Evolutionary conservation across 2,797 vertebrate species (phyloP), one percentile per base, ranked within the genome.

Genomic region (Mus minutoides): DNA sequence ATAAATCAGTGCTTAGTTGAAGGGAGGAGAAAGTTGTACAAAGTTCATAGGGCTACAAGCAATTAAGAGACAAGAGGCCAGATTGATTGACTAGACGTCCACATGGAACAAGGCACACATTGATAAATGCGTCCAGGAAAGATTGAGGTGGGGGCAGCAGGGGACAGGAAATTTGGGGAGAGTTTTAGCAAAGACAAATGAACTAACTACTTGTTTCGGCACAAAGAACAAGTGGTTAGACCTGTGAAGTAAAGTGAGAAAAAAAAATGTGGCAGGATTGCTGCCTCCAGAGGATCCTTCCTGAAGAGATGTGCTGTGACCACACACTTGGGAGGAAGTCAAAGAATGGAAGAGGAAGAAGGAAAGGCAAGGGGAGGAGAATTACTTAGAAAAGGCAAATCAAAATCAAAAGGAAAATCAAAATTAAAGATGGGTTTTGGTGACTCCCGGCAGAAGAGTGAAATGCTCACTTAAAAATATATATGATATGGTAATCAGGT

Each of bases 1-100:
- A 95, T 94, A 92, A 93, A 94, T 95, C 87, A 95, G 91, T 34
- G 71, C 79, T 76, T 84, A 97, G 60, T 49, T 85, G 67, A 94
- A 89, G 77, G 78, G 75, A 96, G 77, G 75, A 92, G 54, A 89
- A 82, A 94, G 76, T 76, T 91, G 89, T 90, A 90, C 46, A 40
- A 92, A 91, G 76, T 87, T 85, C 82, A 21, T 19, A 69, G 76
- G 58, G 80, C 58, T 94, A 77, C 87, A 88, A 82, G 80, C 79
- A 91, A 90, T 91, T 52, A 94, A 75, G 91, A 95, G 69, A 80
- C 40, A 94, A 40, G 1, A 43, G 76, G 2, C 10, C 34, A 64
- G 58, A 82, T 0, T 64, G 83, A 76, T 3, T 34, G 12, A 69
- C 56, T 91, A 40, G 60, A 78, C 40, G 64, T 21, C 37, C 0